Evolutionary conservation across 2,113 vertebrate genomes (phyloP), one percentile per base, ranked within the genome.

Genomic region (Laterallus jamaicensis): DNA sequence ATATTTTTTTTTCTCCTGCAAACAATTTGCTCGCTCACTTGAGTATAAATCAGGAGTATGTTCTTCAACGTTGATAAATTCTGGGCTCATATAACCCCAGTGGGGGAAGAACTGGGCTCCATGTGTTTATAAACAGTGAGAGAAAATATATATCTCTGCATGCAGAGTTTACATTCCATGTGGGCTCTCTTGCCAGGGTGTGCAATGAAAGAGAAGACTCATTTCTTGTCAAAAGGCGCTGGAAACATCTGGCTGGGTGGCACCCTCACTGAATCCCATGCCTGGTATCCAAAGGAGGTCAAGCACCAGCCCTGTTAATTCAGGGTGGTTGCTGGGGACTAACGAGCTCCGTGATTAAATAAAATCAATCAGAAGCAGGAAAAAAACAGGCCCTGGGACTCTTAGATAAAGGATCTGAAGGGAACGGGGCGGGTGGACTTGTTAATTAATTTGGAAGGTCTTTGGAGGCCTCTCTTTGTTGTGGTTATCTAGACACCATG

Each of bases 91-190:
- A 60, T 64, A 81, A 83, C 64, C 20, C 64, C 6, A 2, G 9
- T 21, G 42, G 39, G 60, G 40, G 47, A 77, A 94, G 76, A 88
- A 75, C 35, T 11, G 11, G 66, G 19, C 39, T 64, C n/a, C 37
- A 2, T 25, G 12, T 90, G 73, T 96, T 96, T 97, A 94, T 96
- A 95, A 93, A 95, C 82, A 96, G 18, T 25, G 76, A 81, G 59
- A 31, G 60, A 95, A 96, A 83, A 78, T n/a, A 37, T 69, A 13
- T 80, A 22, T 70, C 29, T 68, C 60, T 71, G 40, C 15, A n/a
- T 29, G 37, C 5, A 25, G 67, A 80, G 90, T 95, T 96, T 95
- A 97, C 80, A 93, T 95, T 96, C 93, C 88, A 14, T 0, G 1
- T 64, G 82, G 79, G 24, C 11, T 86, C 58, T 64, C 52, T 86